Base-by-base conservation (phyloP, 2,797 vertebrate genomes). In the Danionella dracula region DNA sequence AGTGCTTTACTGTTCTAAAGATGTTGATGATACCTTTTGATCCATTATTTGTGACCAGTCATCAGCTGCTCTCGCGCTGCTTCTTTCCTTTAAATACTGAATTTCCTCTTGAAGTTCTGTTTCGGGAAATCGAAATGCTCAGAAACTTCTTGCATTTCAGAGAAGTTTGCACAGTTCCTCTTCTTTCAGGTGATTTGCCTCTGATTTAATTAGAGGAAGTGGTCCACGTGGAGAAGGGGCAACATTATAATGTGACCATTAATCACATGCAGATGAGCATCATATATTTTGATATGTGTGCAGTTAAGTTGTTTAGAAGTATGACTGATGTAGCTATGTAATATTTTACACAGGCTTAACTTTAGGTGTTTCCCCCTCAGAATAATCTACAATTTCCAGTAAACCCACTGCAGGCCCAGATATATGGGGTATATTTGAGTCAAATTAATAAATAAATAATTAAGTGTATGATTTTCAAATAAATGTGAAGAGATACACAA, bases 171-270 rank as follows among this genome's bases (percentile, higher is more conserved):
- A 37, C 42, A 55, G 64, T 68, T 61, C 13, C 13, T 32, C 17
- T 49, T 44, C 51, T 46, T 69, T 70, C 70, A 74, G 71, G 55
- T 77, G 60, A 63, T 29, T 38, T 45, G 34, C 8, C 37, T 61
- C 40, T 68, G 62, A 46, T 42, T 37, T 51, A 62, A 76, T 76
- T 67, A 67, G 37, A 42, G 31, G 60, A 73, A 73, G 49, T 19
- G 20, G 19, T 59, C 42, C n/a, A 54, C 46, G 49, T 42, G 56
- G 55, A 71, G 50, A 62, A 60, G 54, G 20, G 34, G 34, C 32
- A 38, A 41, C 64, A 53, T 66, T 48, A 68, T 62, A 49, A 68
- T 71, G 50, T 37, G 29, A 32, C 37, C 60, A 40, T 73, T 68
- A 71, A 62, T 77, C 65, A 62, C 59, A 50, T 29, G 34, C 19